Base-by-base conservation (phyloP, 2,113 vertebrate species). In the Rhagologus leucostigma region DNA sequence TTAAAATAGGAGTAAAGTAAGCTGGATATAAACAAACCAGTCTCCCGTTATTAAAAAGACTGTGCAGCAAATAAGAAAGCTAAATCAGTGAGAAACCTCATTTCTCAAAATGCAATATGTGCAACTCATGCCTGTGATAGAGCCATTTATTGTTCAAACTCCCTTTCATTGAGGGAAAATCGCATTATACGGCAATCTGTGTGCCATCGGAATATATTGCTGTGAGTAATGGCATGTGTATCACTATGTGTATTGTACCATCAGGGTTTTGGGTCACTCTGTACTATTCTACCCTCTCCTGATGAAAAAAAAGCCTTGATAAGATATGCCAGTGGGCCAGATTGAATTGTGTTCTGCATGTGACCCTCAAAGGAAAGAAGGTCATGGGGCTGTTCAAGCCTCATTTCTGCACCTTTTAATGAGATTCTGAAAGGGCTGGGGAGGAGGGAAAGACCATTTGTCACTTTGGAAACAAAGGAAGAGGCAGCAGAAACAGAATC, bases 391-490 rank as follows among this genome's bases (percentile, higher is more conserved):
- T 0, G 0, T 91, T 94, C 85, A 96, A 95, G 81, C 77, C 73
- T 92, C 75, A 88, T 93, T 95, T 94, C 95, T 92, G 55, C 84
- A 92, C 80, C 44, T 87, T 84, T 93, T 96, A 96, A 96, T 96
- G 91, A 97, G 93, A 95, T 96, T 96, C 92, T 94, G 87, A 89
- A 92, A 93, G 85, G 71, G 49, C 49, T 78, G 18, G 37, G 67
- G 63, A 82, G 90, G 85, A 85, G 73, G 44, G 89, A 78, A 89
- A 93, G 84, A 94, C 67, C 85, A 96, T 97, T 96, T 96, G 85
- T 97, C 96, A 96, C 71, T 95, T 92, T 90, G 86, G 92, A 96
- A 96, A 97, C 89, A 96, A 96, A 96, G 91, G 94, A 95, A 78
- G 68, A 96, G 87, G 79, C 93, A 94, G 90, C 68, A 87, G 89